Conservation (phyloP, 2,888 invertebrate genomes). For the Lamellibrachia columna region DNA sequence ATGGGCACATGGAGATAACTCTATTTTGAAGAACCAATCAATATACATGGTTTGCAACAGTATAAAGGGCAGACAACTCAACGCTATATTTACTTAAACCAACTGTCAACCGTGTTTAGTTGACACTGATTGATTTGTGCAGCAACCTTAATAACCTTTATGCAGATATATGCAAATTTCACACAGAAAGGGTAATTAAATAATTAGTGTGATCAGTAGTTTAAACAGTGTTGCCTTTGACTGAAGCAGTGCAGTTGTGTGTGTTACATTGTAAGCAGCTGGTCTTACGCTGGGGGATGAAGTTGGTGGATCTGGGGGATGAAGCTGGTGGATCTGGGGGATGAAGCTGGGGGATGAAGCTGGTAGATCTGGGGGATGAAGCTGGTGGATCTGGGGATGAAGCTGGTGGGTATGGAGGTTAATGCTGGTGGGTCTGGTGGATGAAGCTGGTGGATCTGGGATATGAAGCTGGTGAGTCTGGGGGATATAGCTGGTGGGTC, state of each 20-base stretch:
- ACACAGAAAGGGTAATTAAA: not conserved
- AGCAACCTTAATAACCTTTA: not conserved
- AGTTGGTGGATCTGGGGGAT: no score
- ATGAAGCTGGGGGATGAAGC: no score
- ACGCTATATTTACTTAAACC: constrained; percentile 4
- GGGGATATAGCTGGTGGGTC: not conserved
- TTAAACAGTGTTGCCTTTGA: not conserved
- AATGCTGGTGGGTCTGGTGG: no score
- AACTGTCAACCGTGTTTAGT: not conserved
- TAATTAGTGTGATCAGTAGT: not conserved
- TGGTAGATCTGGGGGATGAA: no score
- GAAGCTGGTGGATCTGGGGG: no score
- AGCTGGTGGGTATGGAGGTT: no score
- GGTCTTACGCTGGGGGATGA: not conserved
- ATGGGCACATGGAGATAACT: not conserved
- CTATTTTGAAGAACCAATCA: constrained; percentile 16
- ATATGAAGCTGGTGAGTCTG: no score
- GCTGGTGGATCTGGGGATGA: no score
- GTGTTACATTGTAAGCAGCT: not conserved
- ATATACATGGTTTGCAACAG: not conserved
- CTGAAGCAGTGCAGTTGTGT: not conserved
- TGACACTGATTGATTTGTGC: not conserved
- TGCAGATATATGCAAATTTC: not conserved
- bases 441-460: no score
- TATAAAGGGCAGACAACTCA: not conserved